Percentiles rank a stretch among this genome's conserved stretches.
Conservation (phyloP, 2,113 vertebrate species). For the Crotalus viridis region DNA sequence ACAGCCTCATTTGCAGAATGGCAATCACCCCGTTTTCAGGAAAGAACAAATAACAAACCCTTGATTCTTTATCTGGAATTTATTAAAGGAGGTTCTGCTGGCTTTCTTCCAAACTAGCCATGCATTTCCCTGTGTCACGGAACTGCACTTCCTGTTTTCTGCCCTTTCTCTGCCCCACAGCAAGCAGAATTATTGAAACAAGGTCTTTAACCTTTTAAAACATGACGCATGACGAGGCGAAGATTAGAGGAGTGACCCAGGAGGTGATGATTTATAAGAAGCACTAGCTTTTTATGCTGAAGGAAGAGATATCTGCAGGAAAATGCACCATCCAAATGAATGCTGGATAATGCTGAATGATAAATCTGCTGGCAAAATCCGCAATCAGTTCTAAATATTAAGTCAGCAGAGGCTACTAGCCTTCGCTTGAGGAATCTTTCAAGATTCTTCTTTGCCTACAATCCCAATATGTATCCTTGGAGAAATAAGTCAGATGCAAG, state of each 20-base stretch:
- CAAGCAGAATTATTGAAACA: slow-evolving; percentile 36
- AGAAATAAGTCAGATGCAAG: neutral
- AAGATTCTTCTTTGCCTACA: neutral
- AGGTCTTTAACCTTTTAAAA: slow-evolving; percentile 36
- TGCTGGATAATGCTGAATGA: neutral
- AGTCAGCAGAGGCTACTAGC: neutral
- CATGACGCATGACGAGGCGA: slow-evolving; percentile 1
- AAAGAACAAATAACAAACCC: neutral
- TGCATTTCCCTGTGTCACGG: slow-evolving; percentile 50
- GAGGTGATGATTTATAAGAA: neutral
- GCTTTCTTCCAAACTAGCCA: slow-evolving; percentile 51
- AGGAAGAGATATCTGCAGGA: neutral
- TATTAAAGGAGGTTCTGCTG: slow-evolving; percentile 63
- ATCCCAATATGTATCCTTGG: neutral
- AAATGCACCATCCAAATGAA: neutral
- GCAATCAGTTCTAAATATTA: neutral
- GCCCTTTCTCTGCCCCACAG: neutral
- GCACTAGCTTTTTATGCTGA: neutral
- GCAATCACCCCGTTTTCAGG: neutral
- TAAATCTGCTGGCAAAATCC: neutral
- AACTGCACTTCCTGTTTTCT: slow-evolving; percentile 58
- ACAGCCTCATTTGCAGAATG: slow-evolving; percentile 37
- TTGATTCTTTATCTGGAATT: slow-evolving; percentile 42
- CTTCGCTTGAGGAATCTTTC: neutral
- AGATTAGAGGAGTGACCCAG: neutral